Conservation (phyloP, 2,888 invertebrate genomes). For the Sepioteuthis lessoniana region DNA sequence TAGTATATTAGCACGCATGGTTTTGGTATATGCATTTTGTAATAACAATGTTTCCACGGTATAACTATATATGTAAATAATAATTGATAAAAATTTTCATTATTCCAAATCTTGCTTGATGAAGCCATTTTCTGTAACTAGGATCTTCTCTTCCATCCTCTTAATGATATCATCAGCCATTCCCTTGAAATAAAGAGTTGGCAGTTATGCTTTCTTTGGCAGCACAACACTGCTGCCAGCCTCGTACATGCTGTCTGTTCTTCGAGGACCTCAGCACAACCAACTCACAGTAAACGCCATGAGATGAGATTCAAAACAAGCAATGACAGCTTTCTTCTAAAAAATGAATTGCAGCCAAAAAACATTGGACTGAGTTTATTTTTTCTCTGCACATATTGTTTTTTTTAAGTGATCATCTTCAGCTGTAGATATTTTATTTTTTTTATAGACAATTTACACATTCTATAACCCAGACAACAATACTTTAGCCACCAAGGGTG, state of each 20-base stretch:
- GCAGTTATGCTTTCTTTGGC: not conserved
- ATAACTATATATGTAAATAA: not conserved
- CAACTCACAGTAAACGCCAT: not conserved
- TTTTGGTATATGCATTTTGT: not conserved
- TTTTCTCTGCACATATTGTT: not conserved
- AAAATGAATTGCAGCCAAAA: not conserved
- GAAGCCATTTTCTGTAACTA: not conserved
- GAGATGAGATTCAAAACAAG: slow-evolving; percentile 33
- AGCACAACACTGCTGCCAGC: slow-evolving; percentile 1
- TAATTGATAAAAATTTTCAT: not conserved
- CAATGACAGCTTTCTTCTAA: slow-evolving; percentile 33
- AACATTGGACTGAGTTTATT: slow-evolving; percentile 20
- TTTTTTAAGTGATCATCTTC: not conserved
- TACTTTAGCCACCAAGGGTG: slow-evolving; percentile 44
- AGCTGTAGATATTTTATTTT: not conserved
- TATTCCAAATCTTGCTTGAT: slow-evolving; percentile 33
- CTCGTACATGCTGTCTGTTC: not conserved
- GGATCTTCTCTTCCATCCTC: not conserved
- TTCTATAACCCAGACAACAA: slow-evolving; percentile 38
- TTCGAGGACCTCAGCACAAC: not conserved
- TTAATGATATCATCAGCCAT: not conserved
- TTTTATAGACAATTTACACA: slow-evolving; percentile 39
- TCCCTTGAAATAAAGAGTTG: not conserved
- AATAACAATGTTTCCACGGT: not conserved
- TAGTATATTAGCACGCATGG: slow-evolving; percentile 6